Conservation (phyloP, 2,797 vertebrate species). For the Enoplosus armatus region DNA sequence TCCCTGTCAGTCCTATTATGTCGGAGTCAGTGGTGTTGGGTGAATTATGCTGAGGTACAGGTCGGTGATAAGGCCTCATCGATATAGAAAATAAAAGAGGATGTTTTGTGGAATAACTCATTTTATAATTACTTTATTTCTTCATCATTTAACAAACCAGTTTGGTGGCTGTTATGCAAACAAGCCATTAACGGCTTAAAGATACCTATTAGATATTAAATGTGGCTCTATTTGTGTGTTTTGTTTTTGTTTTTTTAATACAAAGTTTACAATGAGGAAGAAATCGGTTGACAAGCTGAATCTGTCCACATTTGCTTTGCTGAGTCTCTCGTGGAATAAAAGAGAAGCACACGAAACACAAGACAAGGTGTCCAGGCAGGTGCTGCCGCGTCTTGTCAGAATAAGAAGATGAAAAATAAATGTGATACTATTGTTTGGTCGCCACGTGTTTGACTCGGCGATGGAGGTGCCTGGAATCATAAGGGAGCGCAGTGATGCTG, state of each 20-base stretch:
- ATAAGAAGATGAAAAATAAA: background rate
- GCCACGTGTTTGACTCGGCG: conserved; percentile 35
- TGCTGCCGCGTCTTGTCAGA: background rate
- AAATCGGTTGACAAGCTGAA: background rate
- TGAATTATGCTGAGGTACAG: conserved; percentile 12
- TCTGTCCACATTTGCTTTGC: background rate
- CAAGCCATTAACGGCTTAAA: background rate
- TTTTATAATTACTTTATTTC: too few relatives aligned
- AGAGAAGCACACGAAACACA: background rate
- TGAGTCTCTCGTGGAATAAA: background rate
- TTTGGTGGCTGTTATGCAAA: background rate
- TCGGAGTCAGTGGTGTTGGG: conserved; percentile 11
- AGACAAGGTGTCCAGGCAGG: background rate
- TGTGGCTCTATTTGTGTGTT: background rate
- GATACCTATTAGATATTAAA: background rate
- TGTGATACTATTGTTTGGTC: conserved; percentile 17
- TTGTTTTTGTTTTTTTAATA: too few relatives aligned
- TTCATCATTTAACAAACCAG: rapidly evolving
- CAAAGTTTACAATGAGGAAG: background rate
- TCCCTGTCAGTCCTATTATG: conserved; percentile 44
- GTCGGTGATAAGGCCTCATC: background rate
- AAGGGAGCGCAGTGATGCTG: conserved; percentile 45
- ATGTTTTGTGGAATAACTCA: background rate
- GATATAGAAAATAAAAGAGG: background rate
- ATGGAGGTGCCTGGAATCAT: background rate